phyloP scores from a whole-genome alignment of 2,797 vertebrate genomes.

The Malacoctenus gilli region DNA sequence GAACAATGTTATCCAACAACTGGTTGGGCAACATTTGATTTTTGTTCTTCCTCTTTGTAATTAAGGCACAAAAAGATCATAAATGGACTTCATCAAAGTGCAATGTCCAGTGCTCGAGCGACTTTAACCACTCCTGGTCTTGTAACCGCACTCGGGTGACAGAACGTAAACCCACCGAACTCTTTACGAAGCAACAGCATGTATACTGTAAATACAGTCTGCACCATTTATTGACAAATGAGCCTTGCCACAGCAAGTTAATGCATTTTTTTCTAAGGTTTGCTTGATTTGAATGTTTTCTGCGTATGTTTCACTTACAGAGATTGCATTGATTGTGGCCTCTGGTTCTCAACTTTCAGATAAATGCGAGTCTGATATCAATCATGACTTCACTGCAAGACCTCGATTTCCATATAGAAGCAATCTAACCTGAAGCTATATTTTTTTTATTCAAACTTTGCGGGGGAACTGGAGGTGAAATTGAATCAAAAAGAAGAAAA shows the following conservation, averaged over 20 bases:
- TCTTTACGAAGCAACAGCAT: slow-evolving; percentile 12
- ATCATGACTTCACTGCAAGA: slow-evolving; percentile 38
- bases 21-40: too few relatives aligned
- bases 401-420: slow-evolving; percentile 35
- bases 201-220: slow-evolving; percentile 7
- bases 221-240: slow-evolving; percentile 40
- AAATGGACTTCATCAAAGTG: too few relatives aligned
- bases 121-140: slow-evolving; percentile 35
- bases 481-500: slow-evolving; percentile 14
- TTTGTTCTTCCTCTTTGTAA: too few relatives aligned
- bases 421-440: slow-evolving; percentile 7
- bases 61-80: too few relatives aligned
- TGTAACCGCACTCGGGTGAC: slow-evolving; percentile 24
- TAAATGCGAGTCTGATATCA: slow-evolving; percentile 43
- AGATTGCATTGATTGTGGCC: slow-evolving; percentile 47
- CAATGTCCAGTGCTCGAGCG: slow-evolving; percentile 33
- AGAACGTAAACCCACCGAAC: slow-evolving; percentile 50
- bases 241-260: slow-evolving; percentile 15
- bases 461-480: background rate
- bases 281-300: slow-evolving; percentile 28
- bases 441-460: slow-evolving; percentile 11
- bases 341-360: slow-evolving; percentile 22
- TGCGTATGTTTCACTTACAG: slow-evolving; percentile 42
- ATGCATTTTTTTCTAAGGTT: slow-evolving; percentile 30
- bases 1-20: too few relatives aligned